phyloP scores from a whole-genome alignment of 2,797 vertebrate genomes.

The Hyperoplus lanceolatus region DNA sequence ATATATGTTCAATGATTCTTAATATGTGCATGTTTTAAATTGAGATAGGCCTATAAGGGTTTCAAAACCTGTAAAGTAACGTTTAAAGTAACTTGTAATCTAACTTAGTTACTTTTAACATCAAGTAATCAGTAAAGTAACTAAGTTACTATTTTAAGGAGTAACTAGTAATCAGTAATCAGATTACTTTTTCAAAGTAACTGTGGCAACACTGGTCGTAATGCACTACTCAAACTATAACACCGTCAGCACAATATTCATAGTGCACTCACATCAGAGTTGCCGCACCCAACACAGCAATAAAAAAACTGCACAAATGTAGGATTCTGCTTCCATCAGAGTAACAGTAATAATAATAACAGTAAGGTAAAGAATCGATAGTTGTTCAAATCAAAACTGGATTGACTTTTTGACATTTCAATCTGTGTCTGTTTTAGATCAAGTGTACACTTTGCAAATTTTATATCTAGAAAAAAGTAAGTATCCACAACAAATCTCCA shows the following conservation, averaged over 20 bases:
- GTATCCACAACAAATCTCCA: background rate
- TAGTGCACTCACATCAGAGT: conserved; percentile 11
- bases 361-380: background rate
- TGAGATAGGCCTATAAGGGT: too few species aligned
- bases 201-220: conserved; percentile 6
- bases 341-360: background rate
- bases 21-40: too few species aligned
- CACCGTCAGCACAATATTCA: conserved; percentile 64
- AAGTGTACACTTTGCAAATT: background rate
- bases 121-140: too few species aligned
- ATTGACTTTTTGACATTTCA: background rate
- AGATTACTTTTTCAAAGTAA: too few species aligned
- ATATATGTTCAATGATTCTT: too few species aligned
- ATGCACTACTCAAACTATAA: conserved; percentile 32
- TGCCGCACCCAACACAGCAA: conserved; percentile 20
- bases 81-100: too few species aligned
- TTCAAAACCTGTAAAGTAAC: too few species aligned
- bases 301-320: conserved; percentile 21
- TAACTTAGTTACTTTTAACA: too few species aligned
- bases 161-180: too few species aligned
- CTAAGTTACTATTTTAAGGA: too few species aligned
- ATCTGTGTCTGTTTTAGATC: background rate
- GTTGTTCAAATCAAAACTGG: background rate
- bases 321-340: conserved; percentile 6
- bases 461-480: background rate